Base-by-base conservation (phyloP, 2,888 invertebrate genomes). In the Biston stratarius region DNA sequence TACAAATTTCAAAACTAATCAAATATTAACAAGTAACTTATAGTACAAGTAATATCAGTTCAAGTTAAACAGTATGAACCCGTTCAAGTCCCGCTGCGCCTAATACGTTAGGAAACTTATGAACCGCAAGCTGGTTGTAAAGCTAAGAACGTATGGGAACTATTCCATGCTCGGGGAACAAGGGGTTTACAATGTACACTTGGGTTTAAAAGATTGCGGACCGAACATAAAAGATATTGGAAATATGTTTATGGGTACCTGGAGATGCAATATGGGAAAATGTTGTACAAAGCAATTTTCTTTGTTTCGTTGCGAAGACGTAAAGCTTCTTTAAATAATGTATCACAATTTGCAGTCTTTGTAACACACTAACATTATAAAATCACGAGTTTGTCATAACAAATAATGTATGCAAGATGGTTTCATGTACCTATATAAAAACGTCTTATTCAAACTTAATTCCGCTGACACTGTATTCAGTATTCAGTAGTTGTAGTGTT, bases 101-200 rank as follows among this genome's bases (percentile, higher is more conserved):
- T 81, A 80, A 81, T 82, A 84, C 77, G 76, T 85, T 84, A 78
- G 74, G 72, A 74, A 88, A 85, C 80, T 86, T 86, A 86, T 79
- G 82, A 79, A 79, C 79, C 81, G 74, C 76, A 77, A 65, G 70
- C 73, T 70, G 66, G 73, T 56, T 75, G 75, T 82, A 82, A 83
- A 83, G 74, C 77, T 75, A 69, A 72, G 72, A 79, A 77, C 78
- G 73, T 83, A 86, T 83, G 83, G 82, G 79, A 81, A 83, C 83
- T 85, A 84, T 84, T 82, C 82, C 76, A 76, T 72, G 75, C 69
- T 65, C 52, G 38, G 75, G 74, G 74, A 80, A 77, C 78, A 75
- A 71, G 72, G 68, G 70, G 69, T 61, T 64, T 72, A 70, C 66
- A 69, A 66, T 70, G 71, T 67, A 63, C 57, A 64, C 57, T 65